These are phyloP conservation scores for Oncorhynchus nerka DNA, from an alignment of 2,113 vertebrate genomes.

Conservation along the genomic window DNA sequence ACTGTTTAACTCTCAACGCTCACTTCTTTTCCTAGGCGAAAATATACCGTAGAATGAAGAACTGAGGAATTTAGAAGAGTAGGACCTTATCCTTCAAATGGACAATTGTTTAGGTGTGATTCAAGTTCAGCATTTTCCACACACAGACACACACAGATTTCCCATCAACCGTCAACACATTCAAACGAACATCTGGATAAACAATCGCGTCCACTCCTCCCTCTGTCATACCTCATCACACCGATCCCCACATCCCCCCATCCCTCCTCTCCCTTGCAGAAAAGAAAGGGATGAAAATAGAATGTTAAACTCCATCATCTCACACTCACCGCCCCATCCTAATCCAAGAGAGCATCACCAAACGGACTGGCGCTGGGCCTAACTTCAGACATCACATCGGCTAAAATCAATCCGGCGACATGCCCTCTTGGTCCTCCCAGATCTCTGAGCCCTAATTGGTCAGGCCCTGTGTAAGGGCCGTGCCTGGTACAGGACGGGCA, in stretches of 20 bases:
- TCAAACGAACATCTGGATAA: neutral
- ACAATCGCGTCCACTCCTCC: neutral
- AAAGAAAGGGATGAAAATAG: slow-evolving; percentile 18
- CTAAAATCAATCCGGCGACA: slow-evolving; percentile 42
- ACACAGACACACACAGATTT: neutral
- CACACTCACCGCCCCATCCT: slow-evolving; percentile 29
- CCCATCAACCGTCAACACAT: neutral
- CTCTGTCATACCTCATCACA: neutral
- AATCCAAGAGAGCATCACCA: slow-evolving; percentile 46
- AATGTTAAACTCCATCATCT: slow-evolving; percentile 44
- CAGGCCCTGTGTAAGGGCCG: slow-evolving; percentile 31
- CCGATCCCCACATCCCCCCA: neutral
- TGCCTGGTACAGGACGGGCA: slow-evolving; percentile 37
- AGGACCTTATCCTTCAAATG: no score
- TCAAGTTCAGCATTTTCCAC: neutral
- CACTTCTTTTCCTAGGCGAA: slow-evolving; percentile 27
- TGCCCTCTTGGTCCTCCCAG: slow-evolving; percentile 19
- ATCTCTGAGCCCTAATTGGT: slow-evolving; percentile 45
- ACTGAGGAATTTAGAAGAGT: no score
- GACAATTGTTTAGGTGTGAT: neutral
- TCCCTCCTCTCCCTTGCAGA: neutral
- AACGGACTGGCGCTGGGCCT: slow-evolving; percentile 37
- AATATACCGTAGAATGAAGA: neutral
- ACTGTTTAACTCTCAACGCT: slow-evolving; percentile 27
- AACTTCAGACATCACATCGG: slow-evolving; percentile 58